phyloP scores from a whole-genome alignment of 2,113 vertebrate genomes.

The Eurypyga helias region DNA sequence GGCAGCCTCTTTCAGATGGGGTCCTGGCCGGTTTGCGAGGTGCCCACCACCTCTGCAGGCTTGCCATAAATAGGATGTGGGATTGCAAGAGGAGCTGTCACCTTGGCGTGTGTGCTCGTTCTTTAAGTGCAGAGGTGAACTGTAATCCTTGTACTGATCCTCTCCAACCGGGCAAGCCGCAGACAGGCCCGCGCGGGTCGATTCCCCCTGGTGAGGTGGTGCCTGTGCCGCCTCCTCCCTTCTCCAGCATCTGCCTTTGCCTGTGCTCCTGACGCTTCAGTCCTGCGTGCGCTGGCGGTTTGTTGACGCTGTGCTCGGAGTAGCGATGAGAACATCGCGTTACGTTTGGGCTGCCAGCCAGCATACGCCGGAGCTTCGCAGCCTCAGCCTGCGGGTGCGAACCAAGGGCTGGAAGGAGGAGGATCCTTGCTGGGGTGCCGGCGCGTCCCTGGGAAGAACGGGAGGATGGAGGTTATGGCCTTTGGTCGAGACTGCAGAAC shows the following conservation, averaged over 20 bases:
- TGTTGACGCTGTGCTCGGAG: rapidly evolving
- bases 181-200: not conserved
- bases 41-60: not conserved
- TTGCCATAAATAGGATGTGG: rapidly evolving
- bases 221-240: not conserved
- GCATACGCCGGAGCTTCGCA: rapidly evolving
- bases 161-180: not conserved
- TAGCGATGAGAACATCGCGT: rapidly evolving
- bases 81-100: not conserved
- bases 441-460: not conserved
- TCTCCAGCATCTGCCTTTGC: not conserved
- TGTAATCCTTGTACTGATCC: not conserved
- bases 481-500: rapidly evolving
- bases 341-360: not conserved
- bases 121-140: not conserved
- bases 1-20: rapidly evolving
- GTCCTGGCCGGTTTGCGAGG: rapidly evolving
- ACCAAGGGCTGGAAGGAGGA: rapidly evolving
- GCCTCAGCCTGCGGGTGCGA: rapidly evolving
- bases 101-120: not conserved
- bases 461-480: not conserved
- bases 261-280: not conserved
- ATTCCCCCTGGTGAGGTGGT: rapidly evolving
- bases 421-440: not conserved
- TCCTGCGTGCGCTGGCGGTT: rapidly evolving